Base-by-base conservation (phyloP, 2,888 invertebrate genomes). In the Elysia crispata region DNA sequence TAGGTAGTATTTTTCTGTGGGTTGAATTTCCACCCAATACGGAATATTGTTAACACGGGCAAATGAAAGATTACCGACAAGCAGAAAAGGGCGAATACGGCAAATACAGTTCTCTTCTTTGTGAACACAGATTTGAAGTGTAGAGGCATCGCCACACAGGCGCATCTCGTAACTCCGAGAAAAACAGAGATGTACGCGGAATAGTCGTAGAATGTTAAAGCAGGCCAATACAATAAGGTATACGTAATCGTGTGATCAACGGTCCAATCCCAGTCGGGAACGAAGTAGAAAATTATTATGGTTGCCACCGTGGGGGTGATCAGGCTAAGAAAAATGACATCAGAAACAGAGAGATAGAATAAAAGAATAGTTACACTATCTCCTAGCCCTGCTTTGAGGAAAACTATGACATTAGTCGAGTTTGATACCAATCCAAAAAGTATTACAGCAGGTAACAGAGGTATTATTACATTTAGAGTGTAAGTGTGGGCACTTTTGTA, bases 101-200 rank as follows among this genome's bases (percentile, higher is more conserved):
- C 25, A 0, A 49, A 28, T 0, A 41, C 11, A 13, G 78, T 20
- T 72, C 62, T 70, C 62, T 18, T 23, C 50, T 13, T 60, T 20
- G 41, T 72, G 57, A 78, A 62, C 8, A 20, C n/a, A 18, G 49
- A 31, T 25, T 72, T 78, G 41, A 78, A 78, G 3, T 64, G 72
- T 6, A 78, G 31, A 23, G 78, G 78, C 60, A 15, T 78, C 8
- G 54, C 72, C 1, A 78, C 78, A n/a, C 78, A 78, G 31, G 62
- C 28, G 49, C 78, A 78, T 1, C 72, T 25, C 33, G 49, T 62
- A 20, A 78, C 72, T 13, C 72, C 72, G 28, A 78, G 49, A 72
- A 78, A 78, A 1, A 72, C 72, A n/a, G 78, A 72, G 20, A 62
- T 72, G 20, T 72, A 23, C 5, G 30, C 18, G 23, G 60, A 49